A percentile compares a stretch with the other conserved stretches of the same genome.
phyloP scores from a whole-genome alignment of 1,140 invertebrate genomes.

The Planococcus citri region DNA sequence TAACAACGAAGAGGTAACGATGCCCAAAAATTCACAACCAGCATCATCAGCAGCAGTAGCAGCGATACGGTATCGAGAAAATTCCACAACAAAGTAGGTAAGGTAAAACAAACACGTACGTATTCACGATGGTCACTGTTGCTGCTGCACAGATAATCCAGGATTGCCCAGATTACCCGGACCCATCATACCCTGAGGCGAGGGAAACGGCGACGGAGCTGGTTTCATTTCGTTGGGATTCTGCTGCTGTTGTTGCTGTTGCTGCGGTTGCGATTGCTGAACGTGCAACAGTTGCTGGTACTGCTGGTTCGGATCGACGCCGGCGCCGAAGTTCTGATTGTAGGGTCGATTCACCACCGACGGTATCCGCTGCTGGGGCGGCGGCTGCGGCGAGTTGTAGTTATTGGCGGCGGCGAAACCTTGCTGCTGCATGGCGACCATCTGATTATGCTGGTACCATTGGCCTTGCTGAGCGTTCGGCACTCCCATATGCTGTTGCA shows the following conservation, averaged over 20 bases:
- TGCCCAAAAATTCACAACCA: too few species aligned
- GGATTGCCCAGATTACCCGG: background rate
- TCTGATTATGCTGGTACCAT: constrained; percentile 8
- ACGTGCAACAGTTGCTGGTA: constrained; percentile 30
- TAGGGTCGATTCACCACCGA: background rate
- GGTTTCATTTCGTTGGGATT: constrained; percentile 13
- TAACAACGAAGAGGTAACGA: too few species aligned
- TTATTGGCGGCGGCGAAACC: background rate
- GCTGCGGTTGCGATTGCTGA: constrained; percentile 34
- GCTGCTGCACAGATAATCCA: background rate
- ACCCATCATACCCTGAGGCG: background rate
- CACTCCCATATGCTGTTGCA: constrained; percentile 37
- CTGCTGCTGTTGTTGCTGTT: constrained; percentile 30
- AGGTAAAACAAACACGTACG: too few species aligned
- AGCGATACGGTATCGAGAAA: too few species aligned
- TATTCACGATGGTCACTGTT: background rate
- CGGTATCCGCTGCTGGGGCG: background rate
- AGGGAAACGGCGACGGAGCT: background rate
- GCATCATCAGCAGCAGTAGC: too few species aligned
- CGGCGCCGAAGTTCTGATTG: background rate
- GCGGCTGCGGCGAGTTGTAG: background rate
- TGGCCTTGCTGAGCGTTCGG: constrained; percentile 34
- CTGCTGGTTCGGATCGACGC: constrained; percentile 1
- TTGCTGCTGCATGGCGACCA: constrained; percentile 9
- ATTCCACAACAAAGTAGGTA: too few species aligned